Base-by-base conservation (phyloP, 2,888 invertebrate species). In the Sturmia bella region DNA sequence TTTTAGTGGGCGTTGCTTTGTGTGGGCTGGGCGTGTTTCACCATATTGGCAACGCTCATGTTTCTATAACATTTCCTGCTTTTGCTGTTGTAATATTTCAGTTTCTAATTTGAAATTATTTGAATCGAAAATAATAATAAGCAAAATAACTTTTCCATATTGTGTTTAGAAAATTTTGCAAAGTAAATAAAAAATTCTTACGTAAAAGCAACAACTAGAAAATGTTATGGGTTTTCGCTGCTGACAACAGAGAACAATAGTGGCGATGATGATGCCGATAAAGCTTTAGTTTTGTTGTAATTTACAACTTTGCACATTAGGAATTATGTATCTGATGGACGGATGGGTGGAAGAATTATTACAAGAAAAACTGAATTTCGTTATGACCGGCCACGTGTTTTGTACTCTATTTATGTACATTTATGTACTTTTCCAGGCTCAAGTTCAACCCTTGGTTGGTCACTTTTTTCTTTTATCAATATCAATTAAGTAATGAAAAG, bases 1-100 rank as follows among this genome's bases (percentile, higher is more conserved):
- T 63, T 19, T 54, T 57, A 69, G 73, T 77, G 68, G 81, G 81
- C 73, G 77, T 81, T 81, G 6, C 45, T 70, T 54, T 59, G 52
- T 78, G 59, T 70, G 57, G 82, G 78, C 54, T 39, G 66, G 75
- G 74, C 72, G 75, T 81, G 54, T 43, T 64, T 48, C 39, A 72
- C 70, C 70, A 21, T 61, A 69, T 76, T 64, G 69, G 57, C 59
- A 57, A 64, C 41, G 43, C 74, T 52, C 41, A 32, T 32, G 32
- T 63, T 68, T 43, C 64, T 37, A 69, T 64, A 50, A 15, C 13
- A 24, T 74, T 77, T 54, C 61, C 66, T 27, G 52, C 32, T 45
- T 37, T 43, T 59, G n/a, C 45, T 50, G 43, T 59, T 70, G 77
- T 61, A 37, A 32, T 15, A 45, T 52, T 50, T 5, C 19, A 66